Evolutionary conservation across 2,888 invertebrate species (phyloP), one percentile per base, ranked within the genome.

Genomic region (Eupithecia inturbata): DNA sequence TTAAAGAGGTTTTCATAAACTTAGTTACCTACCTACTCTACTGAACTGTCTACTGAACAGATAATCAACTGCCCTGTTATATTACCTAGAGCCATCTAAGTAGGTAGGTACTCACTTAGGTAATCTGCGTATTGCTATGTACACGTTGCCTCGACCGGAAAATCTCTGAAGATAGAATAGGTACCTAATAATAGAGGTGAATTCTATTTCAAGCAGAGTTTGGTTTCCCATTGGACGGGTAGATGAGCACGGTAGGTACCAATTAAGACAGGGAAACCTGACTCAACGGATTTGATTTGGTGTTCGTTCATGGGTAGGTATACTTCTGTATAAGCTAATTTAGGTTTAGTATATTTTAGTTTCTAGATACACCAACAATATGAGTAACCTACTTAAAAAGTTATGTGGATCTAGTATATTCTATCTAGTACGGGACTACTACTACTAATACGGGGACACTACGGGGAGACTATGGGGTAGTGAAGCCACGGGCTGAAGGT

Each of bases 101-200:
- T n/a, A n/a, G n/a, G n/a, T n/a, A n/a, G n/a, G n/a, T 60, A 16
- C 26, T 82, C 78, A n/a, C 49, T 53, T 22, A 22, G 53, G n/a
- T 57, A 12, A 82, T 82, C 77, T 80, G 81, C 81, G 85, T 84
- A 87, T 85, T 82, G 84, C 84, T 85, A 80, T 79, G 79, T 83
- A 82, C 80, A 82, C 83, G n/a, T 78, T 80, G 80, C 77, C 79
- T 78, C 74, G 76, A 72, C 80, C 79, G 78, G 76, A 80, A 79
- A 78, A 78, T 77, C 72, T 71, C 73, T 72, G 69, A 62, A 3
- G 70, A 72, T 68, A 5, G 22, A 26, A 10, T 31, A 45, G 9
- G 7, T 31, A 62, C 16, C 19, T 62, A 62, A 62, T 60, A 28
- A 19, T 7, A 31, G 28, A 28, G 60, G 62, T 62, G 6, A 1